Percentiles rank a stretch among this genome's conserved stretches.
phyloP scores from a whole-genome alignment of 1,140 invertebrate genomes.

The Habropoda laboriosa region DNA sequence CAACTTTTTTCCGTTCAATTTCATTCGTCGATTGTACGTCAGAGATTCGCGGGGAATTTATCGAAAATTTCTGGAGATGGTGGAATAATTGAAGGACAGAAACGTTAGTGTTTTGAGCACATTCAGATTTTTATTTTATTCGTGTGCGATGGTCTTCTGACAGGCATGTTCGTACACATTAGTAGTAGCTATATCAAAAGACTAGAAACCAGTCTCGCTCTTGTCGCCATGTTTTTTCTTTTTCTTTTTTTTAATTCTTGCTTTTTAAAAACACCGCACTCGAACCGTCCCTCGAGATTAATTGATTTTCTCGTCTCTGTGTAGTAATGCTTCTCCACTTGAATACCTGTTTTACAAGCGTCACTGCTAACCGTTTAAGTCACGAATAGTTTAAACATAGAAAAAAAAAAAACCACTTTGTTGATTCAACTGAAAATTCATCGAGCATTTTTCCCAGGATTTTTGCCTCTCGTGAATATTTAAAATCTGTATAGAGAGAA shows the following conservation, averaged over 20 bases:
- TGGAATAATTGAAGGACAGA: neutral
- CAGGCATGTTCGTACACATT: conserved; percentile 54
- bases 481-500: too few species aligned
- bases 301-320: conserved; percentile 4
- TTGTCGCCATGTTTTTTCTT: conserved; percentile 4
- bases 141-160: conserved; percentile 55
- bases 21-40: too few species aligned
- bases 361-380: neutral
- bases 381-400: neutral
- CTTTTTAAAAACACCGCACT: conserved; percentile 7
- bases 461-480: neutral
- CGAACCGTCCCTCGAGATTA: neutral
- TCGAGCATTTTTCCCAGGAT: neutral
- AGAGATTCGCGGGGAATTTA: too few species aligned
- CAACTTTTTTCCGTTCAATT: too few species aligned
- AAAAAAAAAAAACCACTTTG: too few species aligned
- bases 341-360: neutral
- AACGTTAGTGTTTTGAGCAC: conserved; percentile 46
- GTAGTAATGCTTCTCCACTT: neutral
- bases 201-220: conserved; percentile 66
- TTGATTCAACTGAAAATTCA: neutral
- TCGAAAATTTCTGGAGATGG: too few species aligned
- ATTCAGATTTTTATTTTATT: conserved; percentile 68
- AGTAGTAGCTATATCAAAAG: conserved; percentile 69
- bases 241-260: neutral